Percentiles rank a stretch among this genome's conserved stretches.
phyloP scores from a whole-genome alignment of 1,140 invertebrate genomes.

The Bombus cullumanus region DNA sequence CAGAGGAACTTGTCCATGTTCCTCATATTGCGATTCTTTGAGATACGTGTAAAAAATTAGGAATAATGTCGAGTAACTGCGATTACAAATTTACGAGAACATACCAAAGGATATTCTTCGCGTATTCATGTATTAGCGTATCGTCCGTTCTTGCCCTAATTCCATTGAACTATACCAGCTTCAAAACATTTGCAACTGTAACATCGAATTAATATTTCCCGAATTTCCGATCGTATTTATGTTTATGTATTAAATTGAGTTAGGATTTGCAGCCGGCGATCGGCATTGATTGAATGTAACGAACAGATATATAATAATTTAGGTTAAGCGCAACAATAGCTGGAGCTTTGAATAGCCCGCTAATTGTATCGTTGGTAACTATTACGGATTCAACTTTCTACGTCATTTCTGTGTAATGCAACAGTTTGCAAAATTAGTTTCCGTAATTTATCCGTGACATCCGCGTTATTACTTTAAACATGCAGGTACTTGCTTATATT shows the following conservation, averaged over 20 bases:
- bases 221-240: neutral
- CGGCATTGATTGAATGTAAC: neutral
- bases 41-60: neutral
- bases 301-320: constrained; percentile 4
- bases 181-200: no score
- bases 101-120: neutral
- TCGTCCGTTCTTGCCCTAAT: no score
- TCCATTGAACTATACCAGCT: no score
- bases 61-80: neutral
- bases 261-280: neutral
- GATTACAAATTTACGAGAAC: neutral
- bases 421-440: neutral
- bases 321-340: neutral
- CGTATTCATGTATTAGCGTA: neutral
- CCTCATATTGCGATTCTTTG: neutral
- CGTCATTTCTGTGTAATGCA: neutral
- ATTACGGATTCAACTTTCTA: neutral
- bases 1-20: neutral
- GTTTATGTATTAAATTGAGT: neutral
- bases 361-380: neutral
- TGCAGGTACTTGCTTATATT: neutral
- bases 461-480: neutral
- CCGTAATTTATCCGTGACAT: neutral
- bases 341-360: neutral
- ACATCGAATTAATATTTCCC: no score